Conservation (phyloP, 2,888 invertebrate genomes). For the Orthosia cruda region DNA sequence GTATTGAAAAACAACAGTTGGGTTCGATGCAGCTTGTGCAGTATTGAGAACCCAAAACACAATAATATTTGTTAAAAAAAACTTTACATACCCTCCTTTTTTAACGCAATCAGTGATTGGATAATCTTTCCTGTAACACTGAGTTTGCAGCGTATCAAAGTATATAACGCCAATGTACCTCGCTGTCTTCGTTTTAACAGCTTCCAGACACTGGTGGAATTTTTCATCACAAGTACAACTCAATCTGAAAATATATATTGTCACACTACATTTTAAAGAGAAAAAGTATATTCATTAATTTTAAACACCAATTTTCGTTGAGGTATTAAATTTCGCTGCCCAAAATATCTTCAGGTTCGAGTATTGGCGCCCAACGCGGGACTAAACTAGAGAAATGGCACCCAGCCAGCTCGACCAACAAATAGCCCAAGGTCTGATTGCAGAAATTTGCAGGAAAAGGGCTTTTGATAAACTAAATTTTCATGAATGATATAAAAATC, state of each 20-base stretch:
- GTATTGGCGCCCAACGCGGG: slow-evolving; percentile 30
- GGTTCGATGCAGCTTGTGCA: neutral
- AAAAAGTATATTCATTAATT: neutral
- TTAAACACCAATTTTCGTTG: neutral
- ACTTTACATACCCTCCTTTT: slow-evolving; percentile 88
- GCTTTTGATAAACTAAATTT: no score
- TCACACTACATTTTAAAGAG: neutral
- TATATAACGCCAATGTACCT: slow-evolving; percentile 89
- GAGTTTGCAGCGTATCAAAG: slow-evolving; percentile 91
- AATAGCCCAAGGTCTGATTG: no score
- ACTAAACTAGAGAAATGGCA: neutral
- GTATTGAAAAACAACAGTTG: no score
- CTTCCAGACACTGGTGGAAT: slow-evolving; percentile 89
- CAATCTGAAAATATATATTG: slow-evolving; percentile 79
- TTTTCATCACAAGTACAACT: slow-evolving; percentile 90
- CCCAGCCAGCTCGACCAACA: neutral
- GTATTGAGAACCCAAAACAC: no score
- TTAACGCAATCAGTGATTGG: slow-evolving; percentile 90
- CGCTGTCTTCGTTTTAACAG: slow-evolving; percentile 79
- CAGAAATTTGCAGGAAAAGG: no score
- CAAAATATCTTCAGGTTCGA: neutral
- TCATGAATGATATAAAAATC: no score
- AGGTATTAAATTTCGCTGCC: neutral
- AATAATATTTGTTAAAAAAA: neutral
- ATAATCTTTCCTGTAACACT: slow-evolving; percentile 92